Percentiles rank a stretch among this genome's conserved stretches.
These are phyloP conservation scores for Eupithecia tripunctaria DNA, from an alignment of 2,888 invertebrate species.

Conservation along the genomic window DNA sequence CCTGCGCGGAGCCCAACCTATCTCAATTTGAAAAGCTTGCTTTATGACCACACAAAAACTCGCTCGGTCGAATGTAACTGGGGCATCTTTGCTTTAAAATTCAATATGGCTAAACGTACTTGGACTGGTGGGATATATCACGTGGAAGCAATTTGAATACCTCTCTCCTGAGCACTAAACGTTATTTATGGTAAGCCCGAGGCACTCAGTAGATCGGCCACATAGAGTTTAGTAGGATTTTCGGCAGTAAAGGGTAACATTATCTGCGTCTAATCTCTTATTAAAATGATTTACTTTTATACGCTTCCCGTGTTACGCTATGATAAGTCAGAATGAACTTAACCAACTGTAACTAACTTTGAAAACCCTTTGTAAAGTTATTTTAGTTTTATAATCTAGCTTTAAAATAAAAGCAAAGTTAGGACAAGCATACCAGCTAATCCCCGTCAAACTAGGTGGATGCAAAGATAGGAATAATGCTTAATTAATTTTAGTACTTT, in stretches of 20 bases:
- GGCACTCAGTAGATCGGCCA: slow-evolving; percentile 76
- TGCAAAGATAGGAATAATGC: slow-evolving; percentile 32
- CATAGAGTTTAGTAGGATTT: slow-evolving; percentile 74
- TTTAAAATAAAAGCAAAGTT: slow-evolving; percentile 8
- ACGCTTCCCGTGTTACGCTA: slow-evolving; percentile 10
- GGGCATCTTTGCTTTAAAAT: slow-evolving; percentile 75
- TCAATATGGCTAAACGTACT: slow-evolving; percentile 78
- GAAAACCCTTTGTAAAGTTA: neutral
- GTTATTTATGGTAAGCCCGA: slow-evolving; percentile 81
- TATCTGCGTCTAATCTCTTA: slow-evolving; percentile 51
- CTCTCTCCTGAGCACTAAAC: slow-evolving; percentile 77
- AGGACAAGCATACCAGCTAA: slow-evolving; percentile 29
- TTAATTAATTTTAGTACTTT: slow-evolving; percentile 43
- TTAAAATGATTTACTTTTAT: slow-evolving; percentile 42
- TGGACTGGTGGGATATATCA: slow-evolving; percentile 74
- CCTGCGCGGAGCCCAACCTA: slow-evolving; percentile 55
- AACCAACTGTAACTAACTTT: neutral
- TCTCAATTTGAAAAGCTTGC: slow-evolving; percentile 61
- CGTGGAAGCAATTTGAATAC: slow-evolving; percentile 82
- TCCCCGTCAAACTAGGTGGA: slow-evolving; percentile 32
- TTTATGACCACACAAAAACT: slow-evolving; percentile 57
- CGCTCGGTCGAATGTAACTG: slow-evolving; percentile 41
- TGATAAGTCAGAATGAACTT: neutral
- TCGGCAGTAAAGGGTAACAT: slow-evolving; percentile 58
- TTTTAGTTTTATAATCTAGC: neutral